Percentiles rank a stretch among this genome's conserved stretches.
Conservation (phyloP, 2,797 vertebrate genomes). For the Lepilemur septentrionalis region DNA sequence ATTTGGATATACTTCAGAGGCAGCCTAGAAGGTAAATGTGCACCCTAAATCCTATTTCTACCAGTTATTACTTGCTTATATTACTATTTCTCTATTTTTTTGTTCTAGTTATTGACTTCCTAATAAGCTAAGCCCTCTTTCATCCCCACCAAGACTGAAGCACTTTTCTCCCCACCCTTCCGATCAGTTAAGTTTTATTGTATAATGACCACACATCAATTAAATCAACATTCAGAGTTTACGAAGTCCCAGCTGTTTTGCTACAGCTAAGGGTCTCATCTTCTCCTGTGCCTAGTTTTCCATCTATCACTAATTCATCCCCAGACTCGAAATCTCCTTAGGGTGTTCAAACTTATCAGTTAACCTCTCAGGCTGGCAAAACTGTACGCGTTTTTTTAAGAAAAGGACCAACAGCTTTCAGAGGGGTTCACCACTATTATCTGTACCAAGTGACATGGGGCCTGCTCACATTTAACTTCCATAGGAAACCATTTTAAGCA, state of each 20-base stretch:
- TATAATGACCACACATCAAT: neutral
- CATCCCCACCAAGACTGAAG: neutral
- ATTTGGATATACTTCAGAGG: neutral
- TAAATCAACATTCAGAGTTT: neutral
- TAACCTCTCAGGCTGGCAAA: neutral
- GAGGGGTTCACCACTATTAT: neutral
- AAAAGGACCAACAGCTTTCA: neutral
- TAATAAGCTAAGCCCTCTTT: neutral
- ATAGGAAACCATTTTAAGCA: neutral
- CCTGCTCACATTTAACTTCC: neutral
- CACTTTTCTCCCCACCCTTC: neutral
- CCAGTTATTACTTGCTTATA: neutral
- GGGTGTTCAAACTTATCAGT: neutral
- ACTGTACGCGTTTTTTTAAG: neutral
- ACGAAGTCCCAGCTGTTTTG: neutral
- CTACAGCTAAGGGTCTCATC: neutral
- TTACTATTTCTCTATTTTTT: neutral
- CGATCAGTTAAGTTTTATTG: neutral
- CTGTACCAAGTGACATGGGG: too few relatives aligned
- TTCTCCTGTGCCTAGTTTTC: neutral
- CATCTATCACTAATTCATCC: neutral
- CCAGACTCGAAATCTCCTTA: neutral
- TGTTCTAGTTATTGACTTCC: neutral
- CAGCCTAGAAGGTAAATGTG: fast-evolving
- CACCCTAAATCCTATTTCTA: neutral